Evolutionary conservation across 1,140 invertebrate genomes (phyloP), one percentile per base, ranked within the genome.

Genomic region (Oedothorax gibbosus): DNA sequence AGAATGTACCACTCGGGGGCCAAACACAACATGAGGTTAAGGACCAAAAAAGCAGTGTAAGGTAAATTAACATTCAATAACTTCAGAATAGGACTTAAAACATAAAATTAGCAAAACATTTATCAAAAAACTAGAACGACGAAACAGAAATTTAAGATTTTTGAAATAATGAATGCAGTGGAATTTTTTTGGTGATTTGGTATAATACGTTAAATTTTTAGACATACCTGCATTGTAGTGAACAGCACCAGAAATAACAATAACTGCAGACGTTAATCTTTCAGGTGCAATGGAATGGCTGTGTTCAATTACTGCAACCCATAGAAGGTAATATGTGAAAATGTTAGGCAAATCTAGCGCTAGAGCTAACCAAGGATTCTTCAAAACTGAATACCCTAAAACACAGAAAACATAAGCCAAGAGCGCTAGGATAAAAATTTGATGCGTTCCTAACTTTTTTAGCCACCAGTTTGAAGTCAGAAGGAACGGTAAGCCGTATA

Each of bases 401-500:
- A 10, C n/a, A 12, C 57, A 9, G 3, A 76, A 5, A 21, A 50
- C 35, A n/a, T 77, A 76, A 0, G 54, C 64, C 12, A 84, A 15
- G 51, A 84, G 53, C 2, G 60, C 82, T 50, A 76, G 12, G 8
- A 84, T 68, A 20, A 84, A 68, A 7, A 84, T 65, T 9, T 66
- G 14, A 14, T 51, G 54, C 0, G 51, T 4, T 14, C 82, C 82
- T 15, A 84, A 66, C 69, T 84, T 84, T 20, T 77, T 35, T 3
- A 84, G 14, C 82, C 71, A 76, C 71, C 71, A 76, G 3, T 77
- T 71, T 10, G 83, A 57, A 11, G 75, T 69, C 2, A 78, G 11
- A 0, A 78, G 51, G 21, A 85, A 78, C 0, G 83, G 83, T 15
- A 85, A 21, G 1, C 83, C 83, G 71, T 77, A 77, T 12, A 85